Evolutionary conservation across 2,888 invertebrate genomes (phyloP), one percentile per base, ranked within the genome.

Genomic region (Archaeoteleia sp.): DNA sequence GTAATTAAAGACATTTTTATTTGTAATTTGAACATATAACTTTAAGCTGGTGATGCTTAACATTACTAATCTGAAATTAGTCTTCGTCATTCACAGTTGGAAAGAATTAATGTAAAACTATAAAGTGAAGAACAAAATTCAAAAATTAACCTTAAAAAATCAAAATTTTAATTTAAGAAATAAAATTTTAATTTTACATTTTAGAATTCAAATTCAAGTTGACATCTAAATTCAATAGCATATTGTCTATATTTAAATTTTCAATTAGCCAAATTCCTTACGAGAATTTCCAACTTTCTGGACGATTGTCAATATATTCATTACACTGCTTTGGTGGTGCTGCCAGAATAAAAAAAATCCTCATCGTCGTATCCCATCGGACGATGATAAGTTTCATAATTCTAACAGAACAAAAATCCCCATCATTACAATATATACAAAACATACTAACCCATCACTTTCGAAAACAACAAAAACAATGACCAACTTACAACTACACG

Each of bases 211-310:
- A n/a, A n/a, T n/a, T n/a, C n/a, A n/a, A n/a, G n/a, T n/a, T n/a
- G n/a, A n/a, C n/a, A n/a, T n/a, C n/a, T n/a, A n/a, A n/a, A 34
- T 32, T 1, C 13, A 46, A 8, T 6, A 39, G 17, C 2, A n/a
- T 4, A 12, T 46, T 12, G 2, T 4, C 2, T 2, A 42, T 10
- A 42, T n/a, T n/a, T 0, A 27, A 2, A 13, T 13, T 3, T 23
- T 4, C 23, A 6, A 40, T 62, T 29, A 12, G 7, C 5, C 10
- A 3, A 49, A 15, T 34, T 39, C 43, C 74, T 77, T 29, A 80
- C 80, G 80, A 74, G 67, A 80, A 81, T 55, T 76, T 77, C 80
- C 80, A 81, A 4, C 73, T 73, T 46, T 80, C 80, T 2, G 80
- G 76, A 7, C 80, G 78, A 71, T 81, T 77, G 51, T 81, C 78